Base-by-base conservation (phyloP, 2,113 vertebrate genomes). In the Progne subis region DNA sequence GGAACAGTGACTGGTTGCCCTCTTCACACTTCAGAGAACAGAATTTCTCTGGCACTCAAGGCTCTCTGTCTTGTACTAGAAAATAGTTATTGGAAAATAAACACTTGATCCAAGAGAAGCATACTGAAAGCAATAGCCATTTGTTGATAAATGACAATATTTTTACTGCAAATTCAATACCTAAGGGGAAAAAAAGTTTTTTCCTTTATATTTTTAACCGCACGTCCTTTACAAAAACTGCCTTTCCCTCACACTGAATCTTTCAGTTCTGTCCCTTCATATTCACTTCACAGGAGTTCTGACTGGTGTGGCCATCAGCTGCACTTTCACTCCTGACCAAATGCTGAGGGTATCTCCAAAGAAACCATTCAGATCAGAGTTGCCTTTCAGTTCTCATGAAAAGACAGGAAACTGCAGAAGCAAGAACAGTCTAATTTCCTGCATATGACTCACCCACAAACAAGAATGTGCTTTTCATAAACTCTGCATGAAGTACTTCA, bases 121-220 rank as follows among this genome's bases (percentile, higher is more conserved):
- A 50, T 5, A 15, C 41, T 76, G 37, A 78, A 92, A 92, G 52
- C 60, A 79, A 52, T 21, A 64, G 39, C 23, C 5, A 44, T 50
- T 67, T 53, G 12, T 4, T 74, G 72, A 26, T 50, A 53, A 50
- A 34, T 13, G n/a, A 60, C 3, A 74, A 41, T 5, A 41, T 53
- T 65, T 86, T 49, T 61, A 72, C 44, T 39, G 32, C 3, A 53
- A 83, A 57, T 43, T 6, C 72, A 82, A 80, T 34, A 86, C 9
- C 49, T n/a, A 74, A 34, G 28, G 18, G 24, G 1, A 0, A 0
- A 1, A 12, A 20, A 60, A 9, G 11, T 2, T 6, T 10, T 74
- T 60, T 29, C n/a, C 31, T 18, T 52, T 63, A 1, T 14, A 49
- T 41, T 91, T 81, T 84, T 67, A 85, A 55, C 4, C 6, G 31